Conservation (phyloP, 2,888 invertebrate species). For the Stenodera caucasica region DNA sequence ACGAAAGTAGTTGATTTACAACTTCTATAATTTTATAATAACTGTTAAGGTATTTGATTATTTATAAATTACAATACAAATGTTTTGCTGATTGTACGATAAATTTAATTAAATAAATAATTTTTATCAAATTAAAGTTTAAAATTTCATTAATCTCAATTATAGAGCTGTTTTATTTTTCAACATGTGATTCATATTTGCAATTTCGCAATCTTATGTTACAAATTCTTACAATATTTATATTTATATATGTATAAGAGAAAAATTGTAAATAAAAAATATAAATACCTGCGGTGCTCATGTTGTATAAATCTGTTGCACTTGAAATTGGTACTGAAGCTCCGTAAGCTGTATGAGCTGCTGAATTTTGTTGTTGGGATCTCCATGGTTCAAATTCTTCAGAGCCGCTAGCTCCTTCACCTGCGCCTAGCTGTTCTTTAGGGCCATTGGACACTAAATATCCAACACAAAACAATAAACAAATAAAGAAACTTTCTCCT, state of each 20-base stretch:
- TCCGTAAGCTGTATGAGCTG: slow-evolving; percentile 56
- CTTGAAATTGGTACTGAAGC: slow-evolving; percentile 64
- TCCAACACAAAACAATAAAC: background rate
- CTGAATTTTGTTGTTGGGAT: slow-evolving; percentile 66
- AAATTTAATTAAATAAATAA: no score
- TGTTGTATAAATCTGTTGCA: slow-evolving; percentile 70
- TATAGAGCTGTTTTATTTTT: background rate
- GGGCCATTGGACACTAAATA: slow-evolving; percentile 72
- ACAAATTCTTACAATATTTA: no score
- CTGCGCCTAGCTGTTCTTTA: slow-evolving; percentile 76
- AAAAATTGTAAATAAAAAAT: background rate
- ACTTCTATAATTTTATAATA: no score
- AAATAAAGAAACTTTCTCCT: background rate
- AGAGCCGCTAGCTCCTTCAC: slow-evolving; percentile 60
- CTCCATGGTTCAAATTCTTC: slow-evolving; percentile 78
- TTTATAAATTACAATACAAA: no score
- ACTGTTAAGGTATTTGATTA: no score
- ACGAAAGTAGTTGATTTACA: background rate
- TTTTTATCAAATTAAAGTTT: no score
- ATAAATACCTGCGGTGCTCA: slow-evolving; percentile 61
- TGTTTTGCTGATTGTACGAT: no score
- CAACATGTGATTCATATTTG: no score
- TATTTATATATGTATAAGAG: no score
- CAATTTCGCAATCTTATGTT: no score
- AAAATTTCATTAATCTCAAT: background rate